A percentile compares a stretch with the other conserved stretches of the same genome.
These are phyloP conservation scores for Tenthredo scrophulariae DNA, from an alignment of 2,888 invertebrate genomes.

Conservation along the genomic window DNA sequence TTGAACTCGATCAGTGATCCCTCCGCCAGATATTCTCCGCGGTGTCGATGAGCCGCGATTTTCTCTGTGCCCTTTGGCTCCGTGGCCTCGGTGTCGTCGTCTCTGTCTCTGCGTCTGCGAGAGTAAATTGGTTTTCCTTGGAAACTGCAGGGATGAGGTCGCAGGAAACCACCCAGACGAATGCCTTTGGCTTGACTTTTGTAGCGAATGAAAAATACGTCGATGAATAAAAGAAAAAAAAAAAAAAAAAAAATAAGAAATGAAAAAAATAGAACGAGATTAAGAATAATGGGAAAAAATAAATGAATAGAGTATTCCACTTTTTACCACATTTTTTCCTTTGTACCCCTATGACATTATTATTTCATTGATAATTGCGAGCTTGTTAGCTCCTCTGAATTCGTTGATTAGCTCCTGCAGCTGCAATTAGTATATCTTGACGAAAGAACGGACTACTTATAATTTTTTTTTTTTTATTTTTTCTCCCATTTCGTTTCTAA, in stretches of 20 bases:
- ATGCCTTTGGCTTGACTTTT: neutral
- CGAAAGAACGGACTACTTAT: neutral
- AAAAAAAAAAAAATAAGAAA: neutral
- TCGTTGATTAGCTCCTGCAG: constrained; percentile 14
- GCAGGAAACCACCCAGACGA: neutral
- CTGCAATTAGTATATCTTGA: neutral
- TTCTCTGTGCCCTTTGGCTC: neutral
- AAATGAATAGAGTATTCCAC: neutral
- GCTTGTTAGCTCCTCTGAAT: constrained; percentile 2
- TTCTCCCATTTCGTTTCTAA: neutral
- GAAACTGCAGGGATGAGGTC: neutral
- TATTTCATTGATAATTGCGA: neutral
- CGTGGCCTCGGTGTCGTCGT: neutral
- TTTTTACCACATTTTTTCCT: neutral
- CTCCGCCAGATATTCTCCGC: neutral
- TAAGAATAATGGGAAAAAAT: neutral
- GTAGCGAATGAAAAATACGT: neutral
- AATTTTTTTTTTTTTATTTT: neutral
- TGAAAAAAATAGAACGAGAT: neutral
- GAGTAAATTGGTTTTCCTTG: neutral
- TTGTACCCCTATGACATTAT: neutral
- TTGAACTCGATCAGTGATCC: neutral
- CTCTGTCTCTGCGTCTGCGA: neutral
- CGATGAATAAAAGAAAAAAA: neutral
- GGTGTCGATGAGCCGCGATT: constrained; percentile 1